Evolutionary conservation across 2,797 vertebrate genomes (phyloP).

Genomic region (Threskiornis aethiopicus): DNA sequence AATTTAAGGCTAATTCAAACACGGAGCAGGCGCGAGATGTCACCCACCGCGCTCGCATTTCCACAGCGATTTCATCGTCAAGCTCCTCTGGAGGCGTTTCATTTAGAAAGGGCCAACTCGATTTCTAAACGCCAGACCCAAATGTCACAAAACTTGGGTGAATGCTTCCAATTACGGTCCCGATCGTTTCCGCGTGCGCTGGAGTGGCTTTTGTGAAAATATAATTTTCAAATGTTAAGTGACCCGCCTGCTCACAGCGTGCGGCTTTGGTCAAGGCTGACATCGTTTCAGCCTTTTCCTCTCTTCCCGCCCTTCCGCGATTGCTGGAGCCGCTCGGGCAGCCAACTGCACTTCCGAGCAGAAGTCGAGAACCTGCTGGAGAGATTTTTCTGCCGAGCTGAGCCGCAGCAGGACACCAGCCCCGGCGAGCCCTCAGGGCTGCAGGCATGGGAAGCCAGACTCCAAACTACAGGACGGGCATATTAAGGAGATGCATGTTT

Average conservation of each 20-base stretch:
- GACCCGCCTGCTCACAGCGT: fast-evolving
- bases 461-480: fast-evolving
- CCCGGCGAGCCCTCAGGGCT: fast-evolving
- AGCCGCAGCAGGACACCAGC: not conserved
- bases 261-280: not conserved
- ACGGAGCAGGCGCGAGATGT: not conserved
- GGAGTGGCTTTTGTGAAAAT: not conserved
- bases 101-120: not conserved
- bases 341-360: not conserved
- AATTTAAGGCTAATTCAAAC: not conserved
- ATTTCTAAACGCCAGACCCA: not conserved
- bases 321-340: not conserved
- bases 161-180: not conserved
- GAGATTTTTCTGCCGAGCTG: not conserved
- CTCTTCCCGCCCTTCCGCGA: not conserved
- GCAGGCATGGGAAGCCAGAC: not conserved
- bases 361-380: not conserved
- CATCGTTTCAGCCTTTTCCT: not conserved
- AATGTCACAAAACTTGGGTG: not conserved
- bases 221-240: fast-evolving
- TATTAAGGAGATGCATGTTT: fast-evolving
- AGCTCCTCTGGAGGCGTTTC: not conserved
- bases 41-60: fast-evolving
- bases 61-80: not conserved
- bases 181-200: fast-evolving